Evolutionary conservation across 2,888 invertebrate species (phyloP).

Genomic region (Euphydryas editha): DNA sequence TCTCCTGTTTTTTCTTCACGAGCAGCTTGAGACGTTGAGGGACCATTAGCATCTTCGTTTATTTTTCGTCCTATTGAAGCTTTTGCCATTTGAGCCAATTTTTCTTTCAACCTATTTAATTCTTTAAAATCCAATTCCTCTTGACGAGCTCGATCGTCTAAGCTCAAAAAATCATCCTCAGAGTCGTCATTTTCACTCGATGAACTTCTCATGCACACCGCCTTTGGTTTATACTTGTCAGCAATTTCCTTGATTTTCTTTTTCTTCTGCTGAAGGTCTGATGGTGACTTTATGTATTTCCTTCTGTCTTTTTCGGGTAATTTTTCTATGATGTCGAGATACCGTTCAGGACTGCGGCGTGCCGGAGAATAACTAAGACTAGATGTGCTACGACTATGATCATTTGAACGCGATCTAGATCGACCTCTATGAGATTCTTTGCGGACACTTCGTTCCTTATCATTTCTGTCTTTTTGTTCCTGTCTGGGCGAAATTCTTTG

Average conservation of each 20-base stretch:
- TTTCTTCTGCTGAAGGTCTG: conserved; percentile 65
- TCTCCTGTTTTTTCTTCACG: conserved; percentile 40
- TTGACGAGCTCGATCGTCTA: conserved; percentile 78
- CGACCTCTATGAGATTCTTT: conserved; percentile 53
- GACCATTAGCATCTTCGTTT: conserved; percentile 55
- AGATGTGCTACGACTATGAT: conserved; percentile 79
- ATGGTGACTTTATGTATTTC: conserved; percentile 76
- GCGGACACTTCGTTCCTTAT: conserved; percentile 51
- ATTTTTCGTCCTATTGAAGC: conserved; percentile 72
- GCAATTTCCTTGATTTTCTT: conserved; percentile 52
- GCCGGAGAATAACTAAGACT: conserved; percentile 88
- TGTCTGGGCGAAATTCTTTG: conserved; percentile 51
- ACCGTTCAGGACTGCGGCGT: conserved; percentile 86
- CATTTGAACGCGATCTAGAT: conserved; percentile 57
- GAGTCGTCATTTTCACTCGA: conserved; percentile 84
- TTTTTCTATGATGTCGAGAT: conserved; percentile 85
- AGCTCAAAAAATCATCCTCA: conserved; percentile 79
- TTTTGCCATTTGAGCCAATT: conserved; percentile 87
- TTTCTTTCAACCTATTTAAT: conserved; percentile 86
- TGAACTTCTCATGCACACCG: conserved; percentile 83
- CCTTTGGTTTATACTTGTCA: conserved; percentile 63
- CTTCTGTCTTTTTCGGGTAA: conserved; percentile 82
- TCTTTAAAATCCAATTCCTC: conserved; percentile 86
- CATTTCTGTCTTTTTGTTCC: conserved; percentile 45
- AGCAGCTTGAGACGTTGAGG: conserved; percentile 55